phyloP scores from a whole-genome alignment of 2,888 invertebrate species.

The Aphelenchoides bicaudatus region DNA sequence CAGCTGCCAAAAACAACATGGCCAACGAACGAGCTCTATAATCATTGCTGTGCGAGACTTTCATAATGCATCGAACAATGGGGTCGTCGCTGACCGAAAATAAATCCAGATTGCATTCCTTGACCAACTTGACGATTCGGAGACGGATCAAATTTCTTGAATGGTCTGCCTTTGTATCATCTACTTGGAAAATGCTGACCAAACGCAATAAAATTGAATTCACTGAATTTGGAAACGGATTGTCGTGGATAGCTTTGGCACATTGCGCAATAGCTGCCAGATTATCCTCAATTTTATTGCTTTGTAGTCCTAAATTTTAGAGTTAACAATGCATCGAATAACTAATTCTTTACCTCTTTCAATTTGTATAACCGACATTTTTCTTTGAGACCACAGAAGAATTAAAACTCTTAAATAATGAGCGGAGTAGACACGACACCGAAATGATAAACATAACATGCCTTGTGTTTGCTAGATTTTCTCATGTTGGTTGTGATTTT shows the following conservation, averaged over 20 bases:
- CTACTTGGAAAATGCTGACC: conserved; percentile 34
- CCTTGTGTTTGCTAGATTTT: too few species aligned
- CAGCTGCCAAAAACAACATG: conserved; percentile 31
- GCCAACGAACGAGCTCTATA: conserved; percentile 35
- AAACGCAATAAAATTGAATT: conserved; percentile 32
- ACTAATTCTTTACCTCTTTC: too few species aligned
- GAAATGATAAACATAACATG: too few species aligned
- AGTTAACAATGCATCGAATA: too few species aligned
- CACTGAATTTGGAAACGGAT: conserved; percentile 36
- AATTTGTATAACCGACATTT: too few species aligned
- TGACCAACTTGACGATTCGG: conserved; percentile 29
- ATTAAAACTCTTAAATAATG: too few species aligned
- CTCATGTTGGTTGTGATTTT: too few species aligned
- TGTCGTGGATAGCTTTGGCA: conserved; percentile 29
- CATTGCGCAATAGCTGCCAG: conserved; percentile 26
- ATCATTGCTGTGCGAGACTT: conserved; percentile 38
- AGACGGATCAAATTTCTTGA: conserved; percentile 31
- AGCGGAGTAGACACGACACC: too few species aligned
- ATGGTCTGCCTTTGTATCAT: conserved; percentile 33
- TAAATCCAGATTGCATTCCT: conserved; percentile 30
- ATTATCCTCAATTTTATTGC: conserved; percentile 22
- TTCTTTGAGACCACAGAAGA: too few species aligned
- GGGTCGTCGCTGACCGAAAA: conserved; percentile 27
- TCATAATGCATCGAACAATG: conserved; percentile 30
- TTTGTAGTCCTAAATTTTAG: conserved; percentile 31